Evolutionary conservation across 2,888 invertebrate species (phyloP).

Genomic region (Yponomeuta sedellus): DNA sequence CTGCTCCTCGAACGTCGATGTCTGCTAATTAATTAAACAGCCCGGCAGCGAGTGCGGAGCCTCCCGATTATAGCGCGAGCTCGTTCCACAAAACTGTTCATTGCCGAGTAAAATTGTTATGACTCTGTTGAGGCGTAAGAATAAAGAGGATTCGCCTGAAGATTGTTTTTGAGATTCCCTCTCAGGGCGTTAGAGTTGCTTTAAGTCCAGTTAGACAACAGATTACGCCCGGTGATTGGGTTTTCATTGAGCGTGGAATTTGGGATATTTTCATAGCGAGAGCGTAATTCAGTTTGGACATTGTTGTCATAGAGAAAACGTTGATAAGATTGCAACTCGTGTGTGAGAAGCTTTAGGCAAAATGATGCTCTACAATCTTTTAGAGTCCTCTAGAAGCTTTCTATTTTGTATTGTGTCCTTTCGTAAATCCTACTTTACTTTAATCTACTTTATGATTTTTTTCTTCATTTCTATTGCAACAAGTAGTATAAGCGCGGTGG

Average conservation of each 20-base stretch:
- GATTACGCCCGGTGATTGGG: background rate
- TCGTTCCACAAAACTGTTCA: slow-evolving; percentile 39
- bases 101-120: slow-evolving; percentile 27
- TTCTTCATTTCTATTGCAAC: too few relatives aligned
- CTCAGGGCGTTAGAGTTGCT: slow-evolving; percentile 3
- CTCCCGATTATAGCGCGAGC: slow-evolving; percentile 36
- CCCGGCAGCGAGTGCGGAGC: slow-evolving; percentile 14
- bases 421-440: too few relatives aligned
- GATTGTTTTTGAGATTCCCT: slow-evolving; percentile 14
- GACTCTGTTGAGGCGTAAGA: slow-evolving; percentile 29
- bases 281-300: background rate
- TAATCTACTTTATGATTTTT: too few relatives aligned
- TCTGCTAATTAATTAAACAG: slow-evolving; percentile 65
- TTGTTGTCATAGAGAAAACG: too few relatives aligned
- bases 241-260: slow-evolving; percentile 1
- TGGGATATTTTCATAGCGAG: background rate
- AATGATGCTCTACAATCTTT: too few relatives aligned
- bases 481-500: too few relatives aligned
- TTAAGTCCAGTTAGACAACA: slow-evolving; percentile 5
- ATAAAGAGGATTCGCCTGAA: slow-evolving; percentile 9
- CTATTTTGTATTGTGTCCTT: too few relatives aligned
- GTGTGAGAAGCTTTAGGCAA: too few relatives aligned
- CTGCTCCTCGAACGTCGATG: slow-evolving; percentile 29
- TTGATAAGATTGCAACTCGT: too few relatives aligned
- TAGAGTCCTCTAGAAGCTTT: too few relatives aligned